Evolutionary conservation across 2,888 invertebrate species (phyloP).

Genomic region (Drosophila robusta): DNA sequence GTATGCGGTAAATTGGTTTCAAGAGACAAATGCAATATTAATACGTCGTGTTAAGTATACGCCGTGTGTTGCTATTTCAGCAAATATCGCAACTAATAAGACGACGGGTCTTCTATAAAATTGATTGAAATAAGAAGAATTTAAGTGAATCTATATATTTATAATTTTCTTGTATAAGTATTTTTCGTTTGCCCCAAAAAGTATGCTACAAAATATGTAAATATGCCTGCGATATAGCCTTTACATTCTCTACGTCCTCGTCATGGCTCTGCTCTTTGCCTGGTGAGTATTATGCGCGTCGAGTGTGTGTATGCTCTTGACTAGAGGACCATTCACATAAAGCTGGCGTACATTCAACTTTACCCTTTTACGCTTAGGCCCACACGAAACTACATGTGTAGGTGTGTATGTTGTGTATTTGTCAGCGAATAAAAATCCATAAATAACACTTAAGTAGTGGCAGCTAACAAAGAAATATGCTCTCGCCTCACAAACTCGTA

Average conservation of each 20-base stretch:
- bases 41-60: conserved; percentile 31
- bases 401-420: conserved; percentile 14
- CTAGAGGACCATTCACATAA: conserved; percentile 50
- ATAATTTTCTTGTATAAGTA: conserved; percentile 10
- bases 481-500: conserved; percentile 8
- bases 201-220: conserved; percentile 38
- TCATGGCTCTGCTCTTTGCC: background rate
- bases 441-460: conserved; percentile 61
- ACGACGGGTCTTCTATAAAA: conserved; percentile 18
- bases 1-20: conserved; percentile 19
- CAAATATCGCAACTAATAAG: conserved; percentile 9
- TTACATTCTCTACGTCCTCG: conserved; percentile 3
- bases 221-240: conserved; percentile 1
- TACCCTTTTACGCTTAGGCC: conserved; percentile 41
- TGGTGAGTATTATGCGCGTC: conserved; percentile 26
- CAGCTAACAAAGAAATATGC: conserved; percentile 62
- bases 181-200: conserved; percentile 15
- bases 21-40: conserved; percentile 36
- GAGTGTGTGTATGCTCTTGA: conserved; percentile 52
- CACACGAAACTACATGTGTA: background rate
- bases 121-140: background rate
- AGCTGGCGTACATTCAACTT: conserved; percentile 60
- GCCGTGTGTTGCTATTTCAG: conserved; percentile 7
- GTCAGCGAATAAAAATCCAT: conserved; percentile 53
- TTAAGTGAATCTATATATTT: background rate